A percentile compares a stretch with the other conserved stretches of the same genome.
Conservation (phyloP, 2,113 vertebrate genomes). For the Lipophrys pholis region DNA sequence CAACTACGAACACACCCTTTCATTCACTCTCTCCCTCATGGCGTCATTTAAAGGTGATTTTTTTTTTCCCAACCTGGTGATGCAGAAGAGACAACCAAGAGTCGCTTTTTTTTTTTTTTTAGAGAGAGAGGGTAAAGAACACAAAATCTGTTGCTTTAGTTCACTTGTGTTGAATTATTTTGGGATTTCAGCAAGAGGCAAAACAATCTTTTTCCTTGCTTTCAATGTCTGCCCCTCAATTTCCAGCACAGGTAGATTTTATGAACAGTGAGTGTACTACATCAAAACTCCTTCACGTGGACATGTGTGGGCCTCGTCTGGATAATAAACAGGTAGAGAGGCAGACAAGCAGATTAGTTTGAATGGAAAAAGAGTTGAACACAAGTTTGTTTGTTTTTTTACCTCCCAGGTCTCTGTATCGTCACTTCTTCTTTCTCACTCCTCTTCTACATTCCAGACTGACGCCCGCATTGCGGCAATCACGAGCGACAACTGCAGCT, state of each 20-base stretch:
- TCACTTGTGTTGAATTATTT: constrained; percentile 52
- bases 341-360: constrained; percentile 28
- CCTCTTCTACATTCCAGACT: background rate
- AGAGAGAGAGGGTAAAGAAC: constrained; percentile 12
- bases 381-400: constrained; percentile 23
- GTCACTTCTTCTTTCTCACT: background rate
- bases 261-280: constrained; percentile 22
- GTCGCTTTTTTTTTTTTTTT: constrained; percentile 7
- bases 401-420: background rate
- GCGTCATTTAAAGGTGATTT: background rate
- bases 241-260: constrained; percentile 57
- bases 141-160: constrained; percentile 19
- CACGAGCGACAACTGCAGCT: background rate
- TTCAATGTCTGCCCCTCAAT: constrained; percentile 46
- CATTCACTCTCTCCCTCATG: constrained; percentile 6
- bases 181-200: constrained; percentile 46
- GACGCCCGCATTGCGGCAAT: background rate
- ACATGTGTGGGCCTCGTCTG: constrained; percentile 36
- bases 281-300: constrained; percentile 29
- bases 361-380: constrained; percentile 20
- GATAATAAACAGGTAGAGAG: constrained; percentile 31
- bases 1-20: constrained; percentile 14
- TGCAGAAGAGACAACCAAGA: background rate
- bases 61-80: background rate
- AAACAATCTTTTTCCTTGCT: constrained; percentile 35